Percentiles rank a stretch among this genome's conserved stretches.
Conservation (phyloP, 1,140 invertebrate species). For the Meloidogyne floridensis region DNA sequence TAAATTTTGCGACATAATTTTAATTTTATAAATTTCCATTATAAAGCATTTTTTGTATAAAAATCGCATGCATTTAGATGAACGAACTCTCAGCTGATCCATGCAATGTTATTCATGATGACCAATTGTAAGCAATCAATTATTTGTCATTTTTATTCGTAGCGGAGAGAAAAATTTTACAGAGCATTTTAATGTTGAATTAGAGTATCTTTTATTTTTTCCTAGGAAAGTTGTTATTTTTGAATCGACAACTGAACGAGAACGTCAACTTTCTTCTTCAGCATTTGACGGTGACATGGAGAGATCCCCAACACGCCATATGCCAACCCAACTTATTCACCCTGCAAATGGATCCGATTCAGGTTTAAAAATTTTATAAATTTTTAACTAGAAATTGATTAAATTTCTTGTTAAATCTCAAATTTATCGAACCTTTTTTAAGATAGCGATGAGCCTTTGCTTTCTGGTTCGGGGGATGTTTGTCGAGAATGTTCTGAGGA, state of each 20-base stretch:
- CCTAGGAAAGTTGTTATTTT: constrained; percentile 76
- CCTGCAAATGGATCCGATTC: constrained; percentile 75
- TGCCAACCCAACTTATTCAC: constrained; percentile 66
- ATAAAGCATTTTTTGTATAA: no score
- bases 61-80: neutral
- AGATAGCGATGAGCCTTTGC: constrained; percentile 87
- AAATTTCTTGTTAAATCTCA: constrained; percentile 13
- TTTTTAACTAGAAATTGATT: neutral
- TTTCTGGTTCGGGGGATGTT: constrained; percentile 92
- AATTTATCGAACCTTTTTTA: constrained; percentile 29
- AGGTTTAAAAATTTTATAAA: constrained; percentile 69
- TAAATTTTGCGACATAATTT: no score
- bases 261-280: constrained; percentile 73
- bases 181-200: neutral
- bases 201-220: neutral
- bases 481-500: constrained; percentile 91
- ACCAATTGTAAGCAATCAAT: neutral
- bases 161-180: no score
- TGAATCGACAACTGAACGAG: constrained; percentile 81
- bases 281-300: constrained; percentile 69
- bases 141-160: no score
- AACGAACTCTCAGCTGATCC: neutral
- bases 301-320: constrained; percentile 69
- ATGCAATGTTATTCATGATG: neutral
- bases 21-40: no score